phyloP scores from a whole-genome alignment of 2,113 vertebrate species.

The Acinonyx jubatus region DNA sequence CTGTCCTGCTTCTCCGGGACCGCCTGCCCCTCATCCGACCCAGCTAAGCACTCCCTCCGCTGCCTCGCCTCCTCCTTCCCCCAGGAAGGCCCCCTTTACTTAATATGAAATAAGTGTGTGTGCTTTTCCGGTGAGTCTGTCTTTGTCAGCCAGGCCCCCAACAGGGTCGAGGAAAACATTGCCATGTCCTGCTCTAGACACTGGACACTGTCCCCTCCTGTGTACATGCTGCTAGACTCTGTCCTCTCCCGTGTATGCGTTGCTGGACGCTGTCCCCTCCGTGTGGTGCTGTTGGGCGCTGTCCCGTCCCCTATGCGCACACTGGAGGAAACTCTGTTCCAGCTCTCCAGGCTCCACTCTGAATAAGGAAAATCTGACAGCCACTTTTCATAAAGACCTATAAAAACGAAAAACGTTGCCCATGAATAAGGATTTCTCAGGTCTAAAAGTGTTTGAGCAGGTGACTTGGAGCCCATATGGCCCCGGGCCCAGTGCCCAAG shows the following conservation, averaged over 20 bases:
- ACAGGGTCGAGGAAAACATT: background rate
- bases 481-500: background rate
- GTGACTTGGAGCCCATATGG: background rate
- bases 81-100: background rate
- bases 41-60: background rate
- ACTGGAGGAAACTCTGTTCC: background rate
- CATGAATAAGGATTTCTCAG: background rate
- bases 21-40: background rate
- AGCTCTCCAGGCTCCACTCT: background rate
- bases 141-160: background rate
- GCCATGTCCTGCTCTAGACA: accelerated
- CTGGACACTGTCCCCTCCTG: too few species aligned
- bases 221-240: too few species aligned
- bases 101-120: background rate
- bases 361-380: background rate
- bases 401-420: background rate
- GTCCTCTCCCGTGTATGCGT: too few species aligned
- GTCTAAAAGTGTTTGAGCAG: background rate
- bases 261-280: too few species aligned
- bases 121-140: background rate
- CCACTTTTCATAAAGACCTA: background rate
- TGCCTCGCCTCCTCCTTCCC: background rate
- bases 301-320: too few species aligned
- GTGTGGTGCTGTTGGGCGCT: too few species aligned
- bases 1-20: background rate